phyloP scores from a whole-genome alignment of 2,888 invertebrate species.

The Archips crataeganus region DNA sequence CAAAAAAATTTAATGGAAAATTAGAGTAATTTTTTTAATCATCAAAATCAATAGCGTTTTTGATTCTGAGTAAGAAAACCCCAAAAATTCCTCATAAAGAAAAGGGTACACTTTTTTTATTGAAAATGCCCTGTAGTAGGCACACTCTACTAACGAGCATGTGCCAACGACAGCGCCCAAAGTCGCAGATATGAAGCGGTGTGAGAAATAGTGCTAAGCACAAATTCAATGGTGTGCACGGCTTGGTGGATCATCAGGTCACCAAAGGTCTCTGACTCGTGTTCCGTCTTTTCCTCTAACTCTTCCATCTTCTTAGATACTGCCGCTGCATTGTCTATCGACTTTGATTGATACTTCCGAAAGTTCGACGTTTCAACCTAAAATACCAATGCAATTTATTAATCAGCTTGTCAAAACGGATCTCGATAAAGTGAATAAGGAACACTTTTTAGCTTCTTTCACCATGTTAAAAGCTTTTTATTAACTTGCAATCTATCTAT shows the following conservation, averaged over 20 bases:
- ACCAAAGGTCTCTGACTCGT: constrained; percentile 74
- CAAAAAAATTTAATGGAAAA: too few relatives aligned
- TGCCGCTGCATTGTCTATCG: constrained; percentile 28
- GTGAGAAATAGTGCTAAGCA: constrained; percentile 94
- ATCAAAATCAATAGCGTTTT: too few relatives aligned
- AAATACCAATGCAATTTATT: neutral
- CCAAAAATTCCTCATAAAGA: too few relatives aligned
- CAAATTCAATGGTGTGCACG: constrained; percentile 95
- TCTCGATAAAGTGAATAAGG: too few relatives aligned
- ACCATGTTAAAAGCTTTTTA: too few relatives aligned
- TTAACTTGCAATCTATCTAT: too few relatives aligned
- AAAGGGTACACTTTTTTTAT: too few relatives aligned
- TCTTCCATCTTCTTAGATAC: constrained; percentile 44
- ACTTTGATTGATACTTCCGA: neutral
- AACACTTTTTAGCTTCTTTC: too few relatives aligned
- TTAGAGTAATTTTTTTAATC: too few relatives aligned
- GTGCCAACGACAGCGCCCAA: constrained; percentile 96
- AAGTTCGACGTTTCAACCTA: neutral
- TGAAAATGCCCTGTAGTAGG: neutral
- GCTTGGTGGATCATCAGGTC: constrained; percentile 93
- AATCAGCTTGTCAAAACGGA: neutral
- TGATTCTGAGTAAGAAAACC: too few relatives aligned
- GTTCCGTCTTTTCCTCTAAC: constrained; percentile 45
- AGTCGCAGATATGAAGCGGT: constrained; percentile 95
- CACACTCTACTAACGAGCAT: constrained; percentile 88